Evolutionary conservation across 1,140 invertebrate genomes (phyloP).

Genomic region (Tigriopus japonicus): DNA sequence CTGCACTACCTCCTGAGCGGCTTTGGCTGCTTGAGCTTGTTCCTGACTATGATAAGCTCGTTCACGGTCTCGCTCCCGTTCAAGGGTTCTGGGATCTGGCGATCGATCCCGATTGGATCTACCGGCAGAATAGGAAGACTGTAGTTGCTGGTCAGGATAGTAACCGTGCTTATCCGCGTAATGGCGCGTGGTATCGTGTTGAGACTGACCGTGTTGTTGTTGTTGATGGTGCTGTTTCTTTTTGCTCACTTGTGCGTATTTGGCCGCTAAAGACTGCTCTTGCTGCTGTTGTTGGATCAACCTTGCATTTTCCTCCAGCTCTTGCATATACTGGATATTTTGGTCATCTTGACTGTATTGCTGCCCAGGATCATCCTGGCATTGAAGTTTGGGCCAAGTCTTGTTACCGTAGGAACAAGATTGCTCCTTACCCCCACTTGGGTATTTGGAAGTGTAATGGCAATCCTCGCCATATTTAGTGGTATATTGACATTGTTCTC

Average conservation of each 20-base stretch:
- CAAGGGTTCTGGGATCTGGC: no score
- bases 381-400: conserved; percentile 11
- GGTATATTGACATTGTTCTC: neutral
- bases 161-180: no score
- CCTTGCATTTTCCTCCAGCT: neutral
- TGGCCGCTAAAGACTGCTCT: neutral
- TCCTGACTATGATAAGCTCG: no score
- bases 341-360: conserved; percentile 9
- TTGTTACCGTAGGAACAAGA: conserved; percentile 6
- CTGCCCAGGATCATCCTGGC: neutral
- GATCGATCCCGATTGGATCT: no score
- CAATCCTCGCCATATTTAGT: conserved; percentile 13
- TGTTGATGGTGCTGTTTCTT: neutral
- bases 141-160: no score
- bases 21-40: no score
- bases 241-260: neutral
- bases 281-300: conserved; percentile 7
- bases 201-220: neutral
- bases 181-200: no score
- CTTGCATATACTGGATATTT: conserved; percentile 2
- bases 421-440: neutral
- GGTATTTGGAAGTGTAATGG: conserved; percentile 2
- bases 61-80: no score
- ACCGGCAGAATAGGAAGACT: no score
- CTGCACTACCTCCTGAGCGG: no score